phyloP scores from a whole-genome alignment of 2,113 vertebrate genomes.

The Ptychochromis oligacanthus region DNA sequence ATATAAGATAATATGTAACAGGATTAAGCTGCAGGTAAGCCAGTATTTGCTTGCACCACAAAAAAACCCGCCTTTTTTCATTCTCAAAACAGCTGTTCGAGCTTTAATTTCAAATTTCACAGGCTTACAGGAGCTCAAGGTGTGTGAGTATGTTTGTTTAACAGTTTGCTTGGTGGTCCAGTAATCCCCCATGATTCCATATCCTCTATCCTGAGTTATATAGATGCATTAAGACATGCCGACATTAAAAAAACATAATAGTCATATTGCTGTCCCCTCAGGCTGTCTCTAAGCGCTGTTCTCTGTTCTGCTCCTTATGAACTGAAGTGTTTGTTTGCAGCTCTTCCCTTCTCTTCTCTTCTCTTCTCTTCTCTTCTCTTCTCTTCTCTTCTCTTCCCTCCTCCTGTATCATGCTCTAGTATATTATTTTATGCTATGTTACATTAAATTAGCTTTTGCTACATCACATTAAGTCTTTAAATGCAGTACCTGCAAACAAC shows the following conservation, averaged over 20 bases:
- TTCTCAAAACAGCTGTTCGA: conserved; percentile 31
- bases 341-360: background rate
- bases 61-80: background rate
- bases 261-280: conserved; percentile 24
- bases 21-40: background rate
- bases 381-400: background rate
- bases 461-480: conserved; percentile 25
- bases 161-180: conserved; percentile 35
- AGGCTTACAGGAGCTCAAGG: conserved; percentile 22
- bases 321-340: background rate
- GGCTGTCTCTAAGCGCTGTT: conserved; percentile 26
- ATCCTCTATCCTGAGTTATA: conserved; percentile 14
- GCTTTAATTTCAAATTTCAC: conserved; percentile 59
- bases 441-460: conserved; percentile 3
- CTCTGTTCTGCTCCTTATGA: background rate
- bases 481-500: background rate
- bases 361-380: background rate
- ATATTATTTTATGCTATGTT: background rate
- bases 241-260: conserved; percentile 13
- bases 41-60: conserved; percentile 4
- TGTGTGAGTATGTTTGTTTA: conserved; percentile 8
- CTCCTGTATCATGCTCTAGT: background rate
- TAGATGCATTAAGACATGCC: conserved; percentile 9
- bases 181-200: conserved; percentile 1
- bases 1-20: background rate